Evolutionary conservation across 2,888 invertebrate species (phyloP).

Genomic region (Synanthedon andrenaeformis): DNA sequence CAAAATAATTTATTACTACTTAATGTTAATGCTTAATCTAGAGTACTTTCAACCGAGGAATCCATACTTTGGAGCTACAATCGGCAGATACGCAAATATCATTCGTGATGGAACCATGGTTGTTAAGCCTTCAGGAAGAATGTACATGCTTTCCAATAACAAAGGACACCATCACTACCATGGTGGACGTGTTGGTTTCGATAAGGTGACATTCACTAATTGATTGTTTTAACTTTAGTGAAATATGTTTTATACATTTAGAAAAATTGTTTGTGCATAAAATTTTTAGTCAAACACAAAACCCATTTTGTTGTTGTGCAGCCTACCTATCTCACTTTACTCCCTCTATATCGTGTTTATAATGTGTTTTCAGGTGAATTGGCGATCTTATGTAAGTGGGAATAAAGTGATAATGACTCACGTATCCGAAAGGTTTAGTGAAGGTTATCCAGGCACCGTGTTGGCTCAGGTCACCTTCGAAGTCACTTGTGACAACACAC

Average conservation of each 20-base stretch:
- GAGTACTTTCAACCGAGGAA: conserved; percentile 77
- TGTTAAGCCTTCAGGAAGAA: conserved; percentile 72
- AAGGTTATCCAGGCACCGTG: conserved; percentile 91
- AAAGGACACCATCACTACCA: conserved; percentile 79
- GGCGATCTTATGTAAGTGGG: conserved; percentile 74
- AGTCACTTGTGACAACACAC: conserved; percentile 78
- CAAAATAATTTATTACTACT: no score
- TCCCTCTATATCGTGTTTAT: no score
- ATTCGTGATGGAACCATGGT: conserved; percentile 78
- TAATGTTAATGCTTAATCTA: conserved; percentile 18
- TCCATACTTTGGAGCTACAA: conserved; percentile 88
- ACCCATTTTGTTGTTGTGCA: background rate
- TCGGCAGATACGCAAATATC: conserved; percentile 89
- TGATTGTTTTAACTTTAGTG: background rate
- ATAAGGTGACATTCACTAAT: conserved; percentile 61
- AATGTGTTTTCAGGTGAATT: conserved; percentile 62
- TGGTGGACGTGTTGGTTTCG: conserved; percentile 88
- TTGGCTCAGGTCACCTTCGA: conserved; percentile 77
- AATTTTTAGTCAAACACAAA: background rate
- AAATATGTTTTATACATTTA: background rate
- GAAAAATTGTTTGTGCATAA: no score
- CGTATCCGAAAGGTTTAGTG: conserved; percentile 81
- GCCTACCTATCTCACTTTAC: no score
- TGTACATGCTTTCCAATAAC: conserved; percentile 80
- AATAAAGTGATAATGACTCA: conserved; percentile 79